Evolutionary conservation across 2,888 invertebrate genomes (phyloP).

Genomic region (Rhingia campestris): DNA sequence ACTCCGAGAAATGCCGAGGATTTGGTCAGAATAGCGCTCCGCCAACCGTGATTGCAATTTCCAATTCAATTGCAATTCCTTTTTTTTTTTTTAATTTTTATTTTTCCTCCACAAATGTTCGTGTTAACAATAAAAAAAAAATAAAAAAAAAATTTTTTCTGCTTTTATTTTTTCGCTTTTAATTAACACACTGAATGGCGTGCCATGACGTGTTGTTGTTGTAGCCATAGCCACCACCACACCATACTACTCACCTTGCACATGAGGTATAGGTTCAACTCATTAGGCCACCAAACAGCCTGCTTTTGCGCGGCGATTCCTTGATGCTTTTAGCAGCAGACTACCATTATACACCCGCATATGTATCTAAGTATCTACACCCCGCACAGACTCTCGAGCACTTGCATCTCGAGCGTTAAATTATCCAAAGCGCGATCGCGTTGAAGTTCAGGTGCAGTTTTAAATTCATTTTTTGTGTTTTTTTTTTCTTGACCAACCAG

Average conservation of each 20-base stretch:
- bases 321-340: slow-evolving; percentile 57
- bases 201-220: slow-evolving; percentile 49
- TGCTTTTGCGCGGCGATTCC: slow-evolving; percentile 53
- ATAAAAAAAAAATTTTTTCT: slow-evolving; percentile 5
- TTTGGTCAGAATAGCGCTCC: slow-evolving; percentile 65
- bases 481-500: slow-evolving; percentile 51
- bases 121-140: slow-evolving; percentile 70
- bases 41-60: slow-evolving; percentile 71
- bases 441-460: slow-evolving; percentile 70
- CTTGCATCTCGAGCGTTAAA: slow-evolving; percentile 24
- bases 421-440: slow-evolving; percentile 56
- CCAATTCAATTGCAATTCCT: slow-evolving; percentile 69
- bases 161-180: slow-evolving; percentile 58
- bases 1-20: slow-evolving; percentile 43
- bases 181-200: slow-evolving; percentile 72
- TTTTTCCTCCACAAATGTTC: slow-evolving; percentile 66
- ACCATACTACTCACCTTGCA: slow-evolving; percentile 51
- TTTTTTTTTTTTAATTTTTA: too few relatives aligned
- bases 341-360: slow-evolving; percentile 60
- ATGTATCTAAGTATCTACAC: slow-evolving; percentile 38
- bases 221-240: slow-evolving; percentile 7
- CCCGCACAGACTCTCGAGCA: slow-evolving; percentile 8
- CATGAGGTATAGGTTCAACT: slow-evolving; percentile 24
- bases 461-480: neutral
- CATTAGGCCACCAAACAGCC: slow-evolving; percentile 56